These are phyloP conservation scores for Prosapia bicincta DNA, from an alignment of 2,888 invertebrate species.

Conservation along the genomic window DNA sequence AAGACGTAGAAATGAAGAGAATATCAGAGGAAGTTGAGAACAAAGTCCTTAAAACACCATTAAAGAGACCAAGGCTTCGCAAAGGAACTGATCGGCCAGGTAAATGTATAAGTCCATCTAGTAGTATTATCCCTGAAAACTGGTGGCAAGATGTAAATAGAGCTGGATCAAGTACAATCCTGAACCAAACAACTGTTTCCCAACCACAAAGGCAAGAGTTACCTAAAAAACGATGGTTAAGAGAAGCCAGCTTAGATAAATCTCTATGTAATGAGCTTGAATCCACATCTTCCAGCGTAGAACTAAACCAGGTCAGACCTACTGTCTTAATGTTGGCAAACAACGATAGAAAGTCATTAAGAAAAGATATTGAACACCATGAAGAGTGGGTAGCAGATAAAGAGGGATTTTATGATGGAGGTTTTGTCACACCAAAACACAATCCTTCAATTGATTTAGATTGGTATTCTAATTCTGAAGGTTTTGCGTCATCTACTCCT, in stretches of 20 bases:
- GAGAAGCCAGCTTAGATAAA: slow-evolving; percentile 52
- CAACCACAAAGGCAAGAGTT: slow-evolving; percentile 40
- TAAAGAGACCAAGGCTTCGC: slow-evolving; percentile 1
- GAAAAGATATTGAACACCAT: neutral
- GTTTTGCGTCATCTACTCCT: neutral
- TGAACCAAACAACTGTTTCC: slow-evolving; percentile 2
- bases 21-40: slow-evolving; percentile 19
- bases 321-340: slow-evolving; percentile 37
- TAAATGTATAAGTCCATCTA: neutral
- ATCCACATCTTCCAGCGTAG: neutral
- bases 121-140: neutral
- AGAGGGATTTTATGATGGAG: neutral
- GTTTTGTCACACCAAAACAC: neutral
- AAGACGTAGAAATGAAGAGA: neutral
- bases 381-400: neutral
- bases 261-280: slow-evolving; percentile 27
- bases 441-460: neutral
- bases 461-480: neutral
- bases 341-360: slow-evolving; percentile 21
- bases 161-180: too few relatives aligned
- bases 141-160: neutral
- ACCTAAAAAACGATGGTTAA: slow-evolving; percentile 59
- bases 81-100: neutral
- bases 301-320: slow-evolving; percentile 30
- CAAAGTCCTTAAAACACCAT: slow-evolving; percentile 11